These are phyloP conservation scores for Thymelicus sylvestris DNA, from an alignment of 2,888 invertebrate species.

Conservation along the genomic window DNA sequence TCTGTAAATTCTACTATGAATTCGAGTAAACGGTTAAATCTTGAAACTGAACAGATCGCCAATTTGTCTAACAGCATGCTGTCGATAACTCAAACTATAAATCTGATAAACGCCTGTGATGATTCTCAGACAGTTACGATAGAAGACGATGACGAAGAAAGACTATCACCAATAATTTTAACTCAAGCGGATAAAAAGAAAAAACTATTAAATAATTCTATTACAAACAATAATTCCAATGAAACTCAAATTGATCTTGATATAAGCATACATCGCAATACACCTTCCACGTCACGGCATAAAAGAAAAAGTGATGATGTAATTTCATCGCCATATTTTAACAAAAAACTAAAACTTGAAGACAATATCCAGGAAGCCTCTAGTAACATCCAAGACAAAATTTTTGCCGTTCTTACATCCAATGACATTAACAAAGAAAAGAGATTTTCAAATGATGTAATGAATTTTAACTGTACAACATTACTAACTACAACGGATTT, in stretches of 20 bases:
- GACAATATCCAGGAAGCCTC: constrained; percentile 46
- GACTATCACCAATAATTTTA: constrained; percentile 68
- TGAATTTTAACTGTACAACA: constrained; percentile 9
- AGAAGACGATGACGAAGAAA: constrained; percentile 52
- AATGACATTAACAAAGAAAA: constrained; percentile 50
- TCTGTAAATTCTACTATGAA: constrained; percentile 35
- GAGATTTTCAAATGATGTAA: background rate
- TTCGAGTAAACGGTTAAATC: constrained; percentile 49
- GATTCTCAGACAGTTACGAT: background rate
- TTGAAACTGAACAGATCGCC: background rate
- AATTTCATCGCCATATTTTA: constrained; percentile 70
- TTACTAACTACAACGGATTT: background rate
- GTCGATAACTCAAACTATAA: constrained; percentile 75
- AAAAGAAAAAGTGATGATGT: constrained; percentile 63
- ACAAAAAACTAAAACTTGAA: constrained; percentile 65
- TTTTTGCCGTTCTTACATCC: constrained; percentile 61
- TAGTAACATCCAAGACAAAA: constrained; percentile 64
- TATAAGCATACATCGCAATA: background rate
- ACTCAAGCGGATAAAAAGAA: constrained; percentile 67
- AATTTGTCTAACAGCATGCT: constrained; percentile 59
- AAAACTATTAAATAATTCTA: constrained; percentile 27
- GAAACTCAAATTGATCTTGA: constrained; percentile 7
- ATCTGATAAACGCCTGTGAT: constrained; percentile 64
- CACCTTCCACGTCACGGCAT: background rate
- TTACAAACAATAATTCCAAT: constrained; percentile 40